phyloP scores from a whole-genome alignment of 2,797 vertebrate genomes.

The Clarias laeviceps region DNA sequence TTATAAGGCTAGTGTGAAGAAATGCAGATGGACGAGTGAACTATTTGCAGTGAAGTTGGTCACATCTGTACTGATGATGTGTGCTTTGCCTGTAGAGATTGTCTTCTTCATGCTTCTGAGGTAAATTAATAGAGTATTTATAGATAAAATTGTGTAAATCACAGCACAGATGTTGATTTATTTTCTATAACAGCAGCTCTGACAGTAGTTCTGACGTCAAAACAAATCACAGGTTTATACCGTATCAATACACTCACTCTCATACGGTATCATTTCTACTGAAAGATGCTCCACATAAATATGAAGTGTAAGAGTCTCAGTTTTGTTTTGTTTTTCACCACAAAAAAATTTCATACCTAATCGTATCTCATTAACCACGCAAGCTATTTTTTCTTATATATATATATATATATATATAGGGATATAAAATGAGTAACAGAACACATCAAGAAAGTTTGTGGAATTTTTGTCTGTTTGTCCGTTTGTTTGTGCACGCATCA shows the following conservation, averaged over 20 bases:
- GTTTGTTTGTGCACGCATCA: too few species aligned
- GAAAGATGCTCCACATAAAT: neutral
- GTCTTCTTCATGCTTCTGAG: constrained; percentile 50
- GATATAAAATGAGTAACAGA: too few species aligned
- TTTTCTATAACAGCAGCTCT: neutral
- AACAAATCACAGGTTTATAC: neutral
- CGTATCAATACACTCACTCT: neutral
- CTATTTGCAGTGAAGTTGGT: constrained; percentile 54
- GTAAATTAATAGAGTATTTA: constrained; percentile 47
- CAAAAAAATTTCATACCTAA: too few species aligned
- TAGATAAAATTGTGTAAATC: neutral
- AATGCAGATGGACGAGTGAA: neutral
- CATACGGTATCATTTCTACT: neutral
- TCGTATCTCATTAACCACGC: neutral
- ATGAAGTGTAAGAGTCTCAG: neutral
- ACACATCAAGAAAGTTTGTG: too few species aligned
- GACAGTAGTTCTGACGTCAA: neutral
- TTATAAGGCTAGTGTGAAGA: constrained; percentile 55
- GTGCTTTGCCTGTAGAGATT: constrained; percentile 56
- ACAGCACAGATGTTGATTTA: neutral
- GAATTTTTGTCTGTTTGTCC: too few species aligned
- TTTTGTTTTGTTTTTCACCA: too few species aligned
- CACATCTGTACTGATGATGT: constrained; percentile 54
- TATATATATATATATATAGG: too few species aligned
- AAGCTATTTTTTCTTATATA: neutral